Base-by-base conservation (phyloP, 1,140 invertebrate genomes). In the Papilio xuthus region DNA sequence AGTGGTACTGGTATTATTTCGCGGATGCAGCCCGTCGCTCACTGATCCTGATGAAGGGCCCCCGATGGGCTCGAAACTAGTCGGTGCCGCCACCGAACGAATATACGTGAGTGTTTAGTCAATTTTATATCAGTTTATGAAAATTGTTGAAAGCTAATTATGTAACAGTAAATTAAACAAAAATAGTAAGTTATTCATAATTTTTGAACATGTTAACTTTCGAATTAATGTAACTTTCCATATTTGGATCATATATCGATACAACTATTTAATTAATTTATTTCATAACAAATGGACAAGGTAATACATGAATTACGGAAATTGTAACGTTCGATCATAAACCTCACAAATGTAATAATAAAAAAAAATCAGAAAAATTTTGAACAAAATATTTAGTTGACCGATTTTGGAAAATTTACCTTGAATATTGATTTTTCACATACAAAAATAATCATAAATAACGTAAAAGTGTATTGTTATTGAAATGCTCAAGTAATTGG, bases 141-240 rank as follows among this genome's bases (percentile, higher is more conserved):
- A 60, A 13, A 13, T 2, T 60, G 13, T 60, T 60, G 56, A 26
- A 60, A 60, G 56, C 2, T 28, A 26, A 26, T 60, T 60, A 60
- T 60, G 23, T 60, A 60, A 60, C 4, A 26, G 10, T 60, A 47
- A 47, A n/a, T n/a, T n/a, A n/a, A 10, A 15, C 7, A 37, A 37
- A 37, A 37, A 37, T 37, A 37, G 7, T 56, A 56, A 56, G 4
- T 7, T 60, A 60, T 60, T 60, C 23, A 60, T 60, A 53, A 53
- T 20, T 53, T n/a, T 20, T 53, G n/a, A 9, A 53, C 50, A 0
- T 20, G 50, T 53, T 53, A 53, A 60, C 56, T 60, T 60, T 60
- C 56, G 56, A 60, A 60, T 60, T 60, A n/a, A 60, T 28, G 10
- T 60, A 18, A 26, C 20, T 60, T 60, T 15, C 56, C 56, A 60